phyloP scores from a whole-genome alignment of 2,113 vertebrate genomes.

The Oreotrochilus melanogaster region DNA sequence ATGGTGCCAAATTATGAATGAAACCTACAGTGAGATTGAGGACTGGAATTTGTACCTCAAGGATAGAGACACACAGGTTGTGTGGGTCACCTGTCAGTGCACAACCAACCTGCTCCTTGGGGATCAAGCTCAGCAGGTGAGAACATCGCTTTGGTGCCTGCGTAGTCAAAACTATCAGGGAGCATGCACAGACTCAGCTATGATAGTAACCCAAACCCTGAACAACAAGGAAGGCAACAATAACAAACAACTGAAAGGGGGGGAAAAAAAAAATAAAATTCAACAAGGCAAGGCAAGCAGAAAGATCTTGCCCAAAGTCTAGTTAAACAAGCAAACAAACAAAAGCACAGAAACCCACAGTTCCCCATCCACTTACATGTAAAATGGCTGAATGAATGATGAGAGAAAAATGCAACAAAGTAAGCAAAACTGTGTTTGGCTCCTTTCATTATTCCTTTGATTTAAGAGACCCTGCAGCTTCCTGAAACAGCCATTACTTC shows the following conservation, averaged over 20 bases:
- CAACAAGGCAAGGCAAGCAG: neutral
- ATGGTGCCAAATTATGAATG: neutral
- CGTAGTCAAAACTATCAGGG: neutral
- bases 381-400: neutral
- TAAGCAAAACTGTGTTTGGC: neutral
- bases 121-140: neutral
- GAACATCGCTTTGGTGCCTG: neutral
- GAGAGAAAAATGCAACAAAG: neutral
- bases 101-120: neutral
- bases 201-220: neutral
- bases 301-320: neutral
- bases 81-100: neutral
- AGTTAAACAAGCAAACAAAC: neutral
- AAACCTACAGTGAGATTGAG: neutral
- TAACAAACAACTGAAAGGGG: neutral
- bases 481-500: neutral
- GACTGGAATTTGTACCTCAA: neutral
- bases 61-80: accelerated
- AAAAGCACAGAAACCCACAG: neutral
- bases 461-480: neutral
- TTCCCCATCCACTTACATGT: neutral
- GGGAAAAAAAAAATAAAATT: neutral
- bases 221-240: neutral
- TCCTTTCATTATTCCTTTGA: constrained; percentile 8
- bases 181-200: accelerated